Evolutionary conservation across 2,888 invertebrate genomes (phyloP), one percentile per base, ranked within the genome.

Genomic region (Laspeyria flexula): DNA sequence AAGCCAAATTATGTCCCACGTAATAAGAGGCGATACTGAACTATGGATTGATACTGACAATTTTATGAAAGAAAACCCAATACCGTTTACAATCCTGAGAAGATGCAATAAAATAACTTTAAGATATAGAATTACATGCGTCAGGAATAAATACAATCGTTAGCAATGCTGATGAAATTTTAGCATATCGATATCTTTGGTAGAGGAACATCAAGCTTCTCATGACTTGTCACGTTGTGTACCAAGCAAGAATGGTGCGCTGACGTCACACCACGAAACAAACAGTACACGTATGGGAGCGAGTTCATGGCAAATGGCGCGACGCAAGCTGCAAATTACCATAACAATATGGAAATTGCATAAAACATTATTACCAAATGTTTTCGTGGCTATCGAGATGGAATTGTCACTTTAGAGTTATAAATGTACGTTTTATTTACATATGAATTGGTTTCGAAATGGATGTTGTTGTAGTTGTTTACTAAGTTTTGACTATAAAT

Each of bases 201-300:
- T 25, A 42, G 40, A 42, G 35, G 5, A 30, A 30, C 35, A 42
- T 45, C 31, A 40, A 18, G 9, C 23, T 30, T 33, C 37, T 45
- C 29, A 54, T 43, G 25, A 11, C 47, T 37, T 35, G 37, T n/a
- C 21, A 29, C 37, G 33, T 47, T 43, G 10, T 37, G 35, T 38
- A 38, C 21, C 29, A 62, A 40, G 48, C 67, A 50, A 47, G 67
- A 45, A 52, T 43, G 48, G 27, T 16, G 4, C 6, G 13, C 12
- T 61, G 47, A 62, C 67, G 63, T 65, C 67, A 62, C 11, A 15
- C 21, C 15, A 30, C 18, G 44, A 53, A 58, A 69, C 31, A 51
- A 65, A 70, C 53, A 58, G 29, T 54, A 55, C 71, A 66, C 68
- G 68, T 71, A 71, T 66, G 66, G 59, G 53, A 52, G 53, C 16